Evolutionary conservation across 1,140 invertebrate species (phyloP), one percentile per base, ranked within the genome.

Genomic region (Campoletis sonorensis): DNA sequence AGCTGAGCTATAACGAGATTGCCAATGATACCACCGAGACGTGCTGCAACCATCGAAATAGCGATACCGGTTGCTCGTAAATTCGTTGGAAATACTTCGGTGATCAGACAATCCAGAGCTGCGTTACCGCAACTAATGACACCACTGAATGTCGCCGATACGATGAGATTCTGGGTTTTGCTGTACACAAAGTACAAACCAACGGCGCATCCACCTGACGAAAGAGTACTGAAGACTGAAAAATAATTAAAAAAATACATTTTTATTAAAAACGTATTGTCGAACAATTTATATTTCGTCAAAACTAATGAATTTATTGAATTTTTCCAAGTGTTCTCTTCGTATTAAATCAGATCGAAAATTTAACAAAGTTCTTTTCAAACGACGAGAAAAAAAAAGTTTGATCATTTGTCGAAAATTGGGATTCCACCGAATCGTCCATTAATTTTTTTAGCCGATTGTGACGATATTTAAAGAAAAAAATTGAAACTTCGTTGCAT

Each of bases 41-140:
- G 93, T 13, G 96, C 96, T 1, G 96, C 96, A 10, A 97, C 96
- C 96, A 97, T 97, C 0, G 96, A 97, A 83, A 97, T 94, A 26
- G 96, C 96, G 80, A 97, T 96, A 83, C 96, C 96, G 26, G 96
- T 97, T 37, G 96, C 96, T 84, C 96, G 95, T 85, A 97, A 92
- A 92, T 96, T 96, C 40, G 96, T 97, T n/a, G 96, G 96, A 89
- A 97, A 97, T 81, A 97, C 96, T 93, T 97, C 96, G 30, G 96
- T 97, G 87, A 97, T 97, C 80, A 97, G 94, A 91, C 96, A 97
- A 92, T 97, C 96, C 23, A 98, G 92, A 0, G 96, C 96, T 16
- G 96, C 96, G 90, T 97, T 97, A 73, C 96, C 96, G 89, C 96
- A 97, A 78, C 96, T 97, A 81, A 97, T 97, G 64, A 97, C 96